A percentile compares a stretch with the other conserved stretches of the same genome.
phyloP scores from a whole-genome alignment of 2,797 vertebrate genomes.

The Xenops minutus region DNA sequence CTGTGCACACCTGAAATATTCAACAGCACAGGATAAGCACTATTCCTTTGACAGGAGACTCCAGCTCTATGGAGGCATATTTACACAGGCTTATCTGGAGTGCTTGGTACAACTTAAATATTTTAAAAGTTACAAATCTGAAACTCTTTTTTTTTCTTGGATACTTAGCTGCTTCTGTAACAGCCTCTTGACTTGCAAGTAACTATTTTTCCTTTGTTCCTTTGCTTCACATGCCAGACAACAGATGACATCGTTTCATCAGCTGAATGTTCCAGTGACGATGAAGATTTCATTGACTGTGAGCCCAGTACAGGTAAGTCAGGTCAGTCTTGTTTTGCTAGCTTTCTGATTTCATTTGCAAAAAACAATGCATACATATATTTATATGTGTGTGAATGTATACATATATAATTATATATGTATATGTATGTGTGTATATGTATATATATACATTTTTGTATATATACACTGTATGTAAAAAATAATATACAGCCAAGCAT shows the following conservation, averaged over 20 bases:
- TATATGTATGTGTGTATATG: slow-evolving; percentile 70
- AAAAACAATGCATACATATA: slow-evolving; percentile 77
- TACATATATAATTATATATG: slow-evolving; percentile 71
- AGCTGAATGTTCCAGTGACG: slow-evolving; percentile 97
- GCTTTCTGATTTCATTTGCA: slow-evolving; percentile 85
- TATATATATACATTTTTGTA: slow-evolving; percentile 61
- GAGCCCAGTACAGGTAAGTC: slow-evolving; percentile 98
- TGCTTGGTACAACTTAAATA: not conserved
- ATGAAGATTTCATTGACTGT: slow-evolving; percentile 97
- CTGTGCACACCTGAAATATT: not conserved
- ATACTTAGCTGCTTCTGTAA: not conserved
- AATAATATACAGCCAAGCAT: slow-evolving; percentile 85
- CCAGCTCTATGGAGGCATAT: not conserved
- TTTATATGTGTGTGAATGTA: slow-evolving; percentile 69
- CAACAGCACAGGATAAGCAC: not conserved
- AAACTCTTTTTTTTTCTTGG: not conserved
- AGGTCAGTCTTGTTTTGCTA: slow-evolving; percentile 92
- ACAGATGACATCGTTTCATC: slow-evolving; percentile 97
- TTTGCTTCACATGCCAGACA: slow-evolving; percentile 75
- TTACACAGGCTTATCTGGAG: not conserved
- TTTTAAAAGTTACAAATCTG: not conserved
- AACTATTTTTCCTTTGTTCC: slow-evolving; percentile 5
- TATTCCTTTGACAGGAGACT: fast-evolving
- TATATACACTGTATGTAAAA: slow-evolving; percentile 69
- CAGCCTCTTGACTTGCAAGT: not conserved